Base-by-base conservation (phyloP, 2,797 vertebrate genomes). In the Ctenopoma kingsleyae region DNA sequence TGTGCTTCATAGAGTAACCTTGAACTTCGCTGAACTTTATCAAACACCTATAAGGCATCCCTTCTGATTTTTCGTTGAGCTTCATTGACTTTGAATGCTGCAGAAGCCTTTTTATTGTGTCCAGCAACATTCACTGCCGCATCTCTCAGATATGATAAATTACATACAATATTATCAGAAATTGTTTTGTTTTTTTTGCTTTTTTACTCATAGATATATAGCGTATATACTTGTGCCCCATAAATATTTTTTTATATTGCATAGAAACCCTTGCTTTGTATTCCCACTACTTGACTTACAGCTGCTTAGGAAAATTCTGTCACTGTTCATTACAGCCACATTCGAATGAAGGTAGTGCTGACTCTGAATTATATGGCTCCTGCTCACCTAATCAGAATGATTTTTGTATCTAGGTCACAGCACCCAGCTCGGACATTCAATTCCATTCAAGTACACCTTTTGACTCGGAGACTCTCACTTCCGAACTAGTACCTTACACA, bases 301-400 rank as follows among this genome's bases (percentile, higher is more conserved):
- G 53, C 62, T 47, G 27, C 72, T 75, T 64, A 58, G 69, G 52
- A 51, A 71, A 48, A 46, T 71, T 59, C 79, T 69, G 36, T 65
- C 74, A 22, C 54, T 62, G 57, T 65, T 74, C 60, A 68, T 87
- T 82, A 72, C 61, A 66, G 54, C 60, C 67, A 47, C 66, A 55
- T 74, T 83, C 66, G 71, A 52, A 80, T 49, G 23, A 48, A 72
- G 73, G 57, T 67, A 72, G 50, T 73, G 77, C 71, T 80, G 78
- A 74, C 59, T 48, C 32, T 64, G 66, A 82, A 63, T 63, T 81
- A 57, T 55, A 66, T 67, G 41, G 56, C 70, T 65, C 58, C 44
- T 69, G 49, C 70, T 82, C 67, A 43, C 65, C 72, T 85, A 76
- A 85, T 91, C 87, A 83, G 66, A 82, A 74, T 55, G 36, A 71